phyloP scores from a whole-genome alignment of 2,113 vertebrate species.

The Platichthys stellatus region DNA sequence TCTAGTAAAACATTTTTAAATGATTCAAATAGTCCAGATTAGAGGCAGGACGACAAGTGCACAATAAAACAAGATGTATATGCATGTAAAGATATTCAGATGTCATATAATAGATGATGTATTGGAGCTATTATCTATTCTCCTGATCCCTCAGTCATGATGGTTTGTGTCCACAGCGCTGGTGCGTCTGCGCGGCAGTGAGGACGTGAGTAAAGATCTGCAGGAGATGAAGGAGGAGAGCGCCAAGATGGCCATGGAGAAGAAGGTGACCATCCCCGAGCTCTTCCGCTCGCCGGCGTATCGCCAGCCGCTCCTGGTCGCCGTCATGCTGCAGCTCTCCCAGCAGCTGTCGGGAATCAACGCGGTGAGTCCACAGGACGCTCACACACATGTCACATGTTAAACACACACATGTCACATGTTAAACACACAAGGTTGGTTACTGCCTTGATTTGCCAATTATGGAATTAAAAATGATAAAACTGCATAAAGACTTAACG shows the following conservation, averaged over 20 bases:
- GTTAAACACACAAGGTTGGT: neutral
- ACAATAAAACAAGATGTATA: too few species aligned
- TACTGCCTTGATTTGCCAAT: too few species aligned
- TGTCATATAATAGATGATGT: too few species aligned
- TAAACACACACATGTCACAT: neutral
- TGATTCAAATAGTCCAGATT: too few species aligned
- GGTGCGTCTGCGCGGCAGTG: conserved; percentile 86
- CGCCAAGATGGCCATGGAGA: conserved; percentile 89
- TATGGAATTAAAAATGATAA: too few species aligned
- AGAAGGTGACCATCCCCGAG: conserved; percentile 88
- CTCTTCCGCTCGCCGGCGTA: conserved; percentile 87
- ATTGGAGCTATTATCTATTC: too few species aligned
- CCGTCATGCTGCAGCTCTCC: conserved; percentile 93
- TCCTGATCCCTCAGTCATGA: neutral
- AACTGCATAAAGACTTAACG: too few species aligned
- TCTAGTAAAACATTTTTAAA: too few species aligned
- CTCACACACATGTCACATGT: neutral
- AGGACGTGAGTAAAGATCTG: conserved; percentile 89
- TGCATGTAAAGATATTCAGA: too few species aligned
- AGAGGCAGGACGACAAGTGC: too few species aligned
- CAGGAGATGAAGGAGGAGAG: conserved; percentile 97
- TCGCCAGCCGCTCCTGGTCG: conserved; percentile 89
- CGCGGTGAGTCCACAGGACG: conserved; percentile 83
- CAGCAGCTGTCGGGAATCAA: conserved; percentile 98
- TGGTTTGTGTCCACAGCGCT: conserved; percentile 79